Percentiles rank a stretch among this genome's conserved stretches.
These are phyloP conservation scores for Lasioglossum marginatum DNA, from an alignment of 2,888 invertebrate genomes.

Conservation along the genomic window DNA sequence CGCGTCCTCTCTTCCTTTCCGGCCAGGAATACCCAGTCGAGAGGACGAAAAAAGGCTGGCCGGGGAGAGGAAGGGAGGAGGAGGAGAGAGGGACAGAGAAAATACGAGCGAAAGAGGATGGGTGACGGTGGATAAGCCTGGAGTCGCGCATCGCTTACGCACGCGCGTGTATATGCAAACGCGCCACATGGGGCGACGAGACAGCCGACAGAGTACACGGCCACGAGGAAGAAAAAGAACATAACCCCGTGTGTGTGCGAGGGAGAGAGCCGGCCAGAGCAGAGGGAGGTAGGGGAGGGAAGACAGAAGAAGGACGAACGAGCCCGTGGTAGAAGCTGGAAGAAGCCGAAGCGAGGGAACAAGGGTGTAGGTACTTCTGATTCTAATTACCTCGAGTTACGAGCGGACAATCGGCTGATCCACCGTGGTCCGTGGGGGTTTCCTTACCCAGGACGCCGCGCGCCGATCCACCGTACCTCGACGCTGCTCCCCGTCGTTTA, in stretches of 20 bases:
- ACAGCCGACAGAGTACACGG: conserved; percentile 67
- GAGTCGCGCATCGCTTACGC: conserved; percentile 64
- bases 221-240: conserved; percentile 48
- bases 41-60: not conserved
- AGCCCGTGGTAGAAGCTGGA: conserved; percentile 41
- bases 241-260: not conserved
- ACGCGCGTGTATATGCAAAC: conserved; percentile 71
- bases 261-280: not conserved
- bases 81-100: conserved; percentile 18
- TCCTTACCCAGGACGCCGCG: conserved; percentile 49
- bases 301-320: conserved; percentile 33
- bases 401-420: conserved; percentile 69
- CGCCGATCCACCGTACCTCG: conserved; percentile 49
- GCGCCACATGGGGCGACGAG: conserved; percentile 73
- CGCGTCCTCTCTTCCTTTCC: not conserved
- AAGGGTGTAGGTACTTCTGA: conserved; percentile 69
- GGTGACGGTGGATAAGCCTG: conserved; percentile 24
- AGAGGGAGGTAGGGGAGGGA: not conserved
- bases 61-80: not conserved
- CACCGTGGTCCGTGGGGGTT: conserved; percentile 53
- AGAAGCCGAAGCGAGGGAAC: conserved; percentile 44
- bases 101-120: conserved; percentile 21
- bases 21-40: conserved; percentile 19
- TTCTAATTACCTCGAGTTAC: conserved; percentile 77
- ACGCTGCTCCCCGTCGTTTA: conserved; percentile 61